Evolutionary conservation across 2,888 invertebrate species (phyloP), one percentile per base, ranked within the genome.

Genomic region (Aethes cnicana): DNA sequence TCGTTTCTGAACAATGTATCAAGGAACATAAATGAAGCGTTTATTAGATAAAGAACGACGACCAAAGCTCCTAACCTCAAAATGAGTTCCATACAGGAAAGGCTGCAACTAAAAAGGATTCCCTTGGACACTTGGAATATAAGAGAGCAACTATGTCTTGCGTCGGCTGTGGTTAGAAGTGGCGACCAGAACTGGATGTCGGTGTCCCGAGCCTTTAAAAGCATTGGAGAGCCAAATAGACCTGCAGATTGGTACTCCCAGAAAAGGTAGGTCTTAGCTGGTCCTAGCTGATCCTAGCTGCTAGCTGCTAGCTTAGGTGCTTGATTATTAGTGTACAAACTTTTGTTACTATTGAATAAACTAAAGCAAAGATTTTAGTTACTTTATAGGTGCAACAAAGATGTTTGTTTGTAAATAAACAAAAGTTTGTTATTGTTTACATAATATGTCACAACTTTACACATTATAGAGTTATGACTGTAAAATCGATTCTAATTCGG

Each of bases 181-280:
- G 97, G 97, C 0, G 97, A 97, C 75, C 96, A 96, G 76, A 96
- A 98, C 80, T 97, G 97, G 97, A 94, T 96, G 91, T 94, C 96
- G 0, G 96, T 97, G 1, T 96, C 96, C 37, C 88, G 96, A 26
- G 92, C 95, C 0, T 79, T 97, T 6, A 95, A 95, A 84, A 92
- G 95, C 8, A 93, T 95, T 61, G 93, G 93, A 8, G 96, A 96
- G 63, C 89, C 94, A 33, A 93, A 93, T 62, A 88, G 96, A 52
- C 95, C 94, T 0, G 83, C 91, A 0, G 97, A 95, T 71, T 97
- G 96, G 97, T 97, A 97, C 73, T 96, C 96, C 0, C 96, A 96
- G 72, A 88, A 88, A 56, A 87, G 86, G 87, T 86, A 63, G 1
- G 1, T 2, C 41, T 7, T 2, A 21, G 2, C 36, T 6, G n/a